Percentiles rank a stretch among this genome's conserved stretches.
phyloP scores from a whole-genome alignment of 1,140 invertebrate genomes.

The Eriosoma lanigerum region DNA sequence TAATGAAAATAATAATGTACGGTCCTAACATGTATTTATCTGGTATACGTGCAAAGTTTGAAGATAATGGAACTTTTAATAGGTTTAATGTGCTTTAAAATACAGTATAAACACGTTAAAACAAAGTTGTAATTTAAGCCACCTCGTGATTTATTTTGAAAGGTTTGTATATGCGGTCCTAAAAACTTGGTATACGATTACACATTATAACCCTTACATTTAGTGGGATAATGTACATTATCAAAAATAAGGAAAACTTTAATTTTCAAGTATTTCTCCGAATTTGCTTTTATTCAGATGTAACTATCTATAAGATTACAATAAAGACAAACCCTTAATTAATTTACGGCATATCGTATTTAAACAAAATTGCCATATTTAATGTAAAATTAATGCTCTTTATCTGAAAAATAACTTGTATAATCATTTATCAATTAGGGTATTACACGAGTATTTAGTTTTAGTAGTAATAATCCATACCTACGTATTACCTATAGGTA shows the following conservation, averaged over 20 bases:
- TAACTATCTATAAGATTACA: neutral
- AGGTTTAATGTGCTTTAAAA: constrained; percentile 48
- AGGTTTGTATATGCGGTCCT: neutral
- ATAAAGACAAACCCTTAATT: neutral
- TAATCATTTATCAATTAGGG: no score
- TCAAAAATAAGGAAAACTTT: constrained; percentile 17
- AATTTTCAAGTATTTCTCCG: constrained; percentile 9
- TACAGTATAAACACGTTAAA: constrained; percentile 31
- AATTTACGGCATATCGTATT: neutral
- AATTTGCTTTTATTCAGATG: neutral
- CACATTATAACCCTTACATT: neutral
- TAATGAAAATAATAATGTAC: constrained; percentile 35
- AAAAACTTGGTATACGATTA: constrained; percentile 34
- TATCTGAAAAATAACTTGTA: no score
- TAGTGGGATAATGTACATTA: constrained; percentile 1
- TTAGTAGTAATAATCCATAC: no score
- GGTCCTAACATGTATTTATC: constrained; percentile 5
- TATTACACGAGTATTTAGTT: no score
- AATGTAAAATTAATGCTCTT: no score
- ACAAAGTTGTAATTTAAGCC: constrained; percentile 45
- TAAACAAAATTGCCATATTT: no score
- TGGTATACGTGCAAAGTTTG: constrained; percentile 26
- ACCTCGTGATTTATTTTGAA: constrained; percentile 20
- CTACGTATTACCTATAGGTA: no score
- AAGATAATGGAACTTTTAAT: constrained; percentile 44